These are phyloP conservation scores for Melanchra persicariae DNA, from an alignment of 2,888 invertebrate genomes.

Conservation along the genomic window DNA sequence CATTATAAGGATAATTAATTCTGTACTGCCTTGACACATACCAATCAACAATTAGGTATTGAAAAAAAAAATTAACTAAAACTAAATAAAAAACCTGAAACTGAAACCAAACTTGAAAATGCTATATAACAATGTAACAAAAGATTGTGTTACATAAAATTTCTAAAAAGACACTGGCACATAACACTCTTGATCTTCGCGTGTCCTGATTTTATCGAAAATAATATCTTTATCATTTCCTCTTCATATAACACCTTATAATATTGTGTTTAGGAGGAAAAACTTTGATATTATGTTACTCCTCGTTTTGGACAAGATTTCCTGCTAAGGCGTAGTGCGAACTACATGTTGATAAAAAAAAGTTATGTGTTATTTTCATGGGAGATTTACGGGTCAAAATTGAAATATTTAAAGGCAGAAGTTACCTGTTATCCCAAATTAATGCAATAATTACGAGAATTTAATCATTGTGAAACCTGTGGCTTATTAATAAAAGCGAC, in stretches of 20 bases:
- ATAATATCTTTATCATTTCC: constrained; percentile 13
- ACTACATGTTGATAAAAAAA: background rate
- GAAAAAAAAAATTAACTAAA: background rate
- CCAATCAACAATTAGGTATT: background rate
- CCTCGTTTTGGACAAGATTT: background rate
- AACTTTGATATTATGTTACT: background rate
- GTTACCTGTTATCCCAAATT: too few species aligned
- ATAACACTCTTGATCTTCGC: constrained; percentile 8
- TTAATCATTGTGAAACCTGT: too few species aligned
- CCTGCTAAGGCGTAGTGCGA: too few species aligned
- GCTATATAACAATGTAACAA: background rate
- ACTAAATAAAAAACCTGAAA: background rate
- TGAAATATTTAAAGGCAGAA: too few species aligned
- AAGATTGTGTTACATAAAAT: background rate
- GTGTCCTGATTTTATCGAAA: constrained; percentile 8
- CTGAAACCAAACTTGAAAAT: too few species aligned
- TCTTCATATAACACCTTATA: background rate
- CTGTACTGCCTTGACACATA: background rate
- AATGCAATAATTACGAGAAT: too few species aligned
- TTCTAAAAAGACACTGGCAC: background rate
- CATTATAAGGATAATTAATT: too few species aligned
- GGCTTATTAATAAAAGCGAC: too few species aligned
- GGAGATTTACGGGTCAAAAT: background rate
- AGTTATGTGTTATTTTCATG: too few species aligned
- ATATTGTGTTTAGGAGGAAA: constrained; percentile 8